Base-by-base conservation (phyloP, 2,113 vertebrate genomes). In the Anoplopoma fimbria region DNA sequence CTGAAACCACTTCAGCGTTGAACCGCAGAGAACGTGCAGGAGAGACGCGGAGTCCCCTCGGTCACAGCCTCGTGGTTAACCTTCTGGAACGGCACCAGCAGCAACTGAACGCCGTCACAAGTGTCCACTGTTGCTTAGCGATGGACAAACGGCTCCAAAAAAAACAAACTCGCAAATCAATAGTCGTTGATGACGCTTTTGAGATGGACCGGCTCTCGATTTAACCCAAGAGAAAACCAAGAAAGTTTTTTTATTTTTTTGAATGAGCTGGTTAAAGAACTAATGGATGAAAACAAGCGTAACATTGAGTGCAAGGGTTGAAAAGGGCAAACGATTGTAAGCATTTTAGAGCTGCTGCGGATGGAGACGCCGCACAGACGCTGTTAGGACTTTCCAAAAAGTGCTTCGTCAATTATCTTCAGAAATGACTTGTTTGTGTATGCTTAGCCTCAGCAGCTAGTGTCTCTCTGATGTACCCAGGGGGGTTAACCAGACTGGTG, bases 401-500 rank as follows among this genome's bases (percentile, higher is more conserved):
- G 9, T 63, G 15, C 79, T 67, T 61, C 63, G 25, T 70, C 55
- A 82, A 47, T 12, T 9, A 67, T 77, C 51, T 15, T 34, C 23
- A 81, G 53, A 72, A 73, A 63, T 49, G 1, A 58, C 63, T 77
- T 81, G 73, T 81, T 75, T 65, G 81, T 79, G 80, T 74, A 3
- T 38, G 27, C 42, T 63, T 29, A 53, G 34, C 55, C 65, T 71
- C 57, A 64, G 21, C 82, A 71, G 67, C 33, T n/a, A 65, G 63
- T 15, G 73, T 87, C 69, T 77, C 69, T 80, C 81, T 83, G 75
- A 90, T 79, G 57, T 69, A 77, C 70, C 72, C 85, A 19, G 70
- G 86, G 70, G 86, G 85, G 84, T 91, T 93, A 91, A 93, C 91
- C 93, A 90, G 84, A 83, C 82, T 91, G 90, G 83, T 88, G 75